Conservation (phyloP, 1,140 invertebrate species). For the Brachionus koreanus region DNA sequence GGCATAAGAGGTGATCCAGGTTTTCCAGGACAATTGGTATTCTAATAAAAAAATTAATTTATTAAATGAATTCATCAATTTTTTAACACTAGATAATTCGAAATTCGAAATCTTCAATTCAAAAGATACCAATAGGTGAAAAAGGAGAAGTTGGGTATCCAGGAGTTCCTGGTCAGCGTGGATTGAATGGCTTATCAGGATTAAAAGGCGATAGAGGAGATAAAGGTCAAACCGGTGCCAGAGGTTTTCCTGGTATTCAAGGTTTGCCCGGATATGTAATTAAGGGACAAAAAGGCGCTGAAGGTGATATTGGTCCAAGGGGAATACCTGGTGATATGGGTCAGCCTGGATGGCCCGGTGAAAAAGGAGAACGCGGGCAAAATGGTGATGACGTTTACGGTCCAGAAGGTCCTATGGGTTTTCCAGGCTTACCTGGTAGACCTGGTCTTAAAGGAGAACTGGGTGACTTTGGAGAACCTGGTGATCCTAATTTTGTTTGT, state of each 20-base stretch:
- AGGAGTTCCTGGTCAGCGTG: constrained; percentile 2
- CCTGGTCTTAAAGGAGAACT: constrained; percentile 6
- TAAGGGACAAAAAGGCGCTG: constrained; percentile 3
- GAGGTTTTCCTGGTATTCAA: constrained; percentile 31
- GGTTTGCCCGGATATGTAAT: not conserved
- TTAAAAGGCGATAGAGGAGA: not conserved
- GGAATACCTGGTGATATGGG: not conserved
- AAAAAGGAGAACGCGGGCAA: not conserved
- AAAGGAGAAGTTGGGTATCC: not conserved
- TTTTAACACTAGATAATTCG: not conserved
- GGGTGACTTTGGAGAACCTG: constrained; percentile 6
- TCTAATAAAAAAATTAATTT: not conserved
- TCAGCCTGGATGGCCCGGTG: constrained; percentile 1
- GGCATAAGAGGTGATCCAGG: constrained; percentile 5
- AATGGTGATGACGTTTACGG: not conserved
- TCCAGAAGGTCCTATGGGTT: constrained; percentile 26
- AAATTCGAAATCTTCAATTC: not conserved
- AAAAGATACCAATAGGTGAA: constrained; percentile 5
- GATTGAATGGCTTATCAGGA: not conserved
- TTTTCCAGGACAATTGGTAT: constrained; percentile 35
- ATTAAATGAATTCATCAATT: not conserved
- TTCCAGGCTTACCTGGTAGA: not conserved
- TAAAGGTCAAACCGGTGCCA: constrained; percentile 6
- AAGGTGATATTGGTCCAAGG: not conserved
- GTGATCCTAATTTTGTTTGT: constrained; percentile 34